A percentile compares a stretch with the other conserved stretches of the same genome.
Evolutionary conservation across 1,140 invertebrate genomes (phyloP).

Genomic region (Camponotus floridanus): DNA sequence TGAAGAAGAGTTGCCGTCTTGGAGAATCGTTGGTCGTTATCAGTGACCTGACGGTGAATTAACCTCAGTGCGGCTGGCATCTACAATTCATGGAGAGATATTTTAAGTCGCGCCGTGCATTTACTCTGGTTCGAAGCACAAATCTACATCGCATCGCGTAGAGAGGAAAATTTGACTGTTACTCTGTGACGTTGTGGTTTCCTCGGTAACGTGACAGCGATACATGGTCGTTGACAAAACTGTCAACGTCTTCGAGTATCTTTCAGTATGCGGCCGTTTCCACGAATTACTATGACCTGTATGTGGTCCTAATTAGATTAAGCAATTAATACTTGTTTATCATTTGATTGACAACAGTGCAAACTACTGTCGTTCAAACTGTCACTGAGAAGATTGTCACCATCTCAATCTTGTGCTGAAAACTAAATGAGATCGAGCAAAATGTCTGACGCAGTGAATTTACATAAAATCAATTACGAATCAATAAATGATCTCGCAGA

Average conservation of each 20-base stretch:
- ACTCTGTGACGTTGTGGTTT: not conserved
- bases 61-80: slow-evolving; percentile 14
- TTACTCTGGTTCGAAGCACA: not conserved
- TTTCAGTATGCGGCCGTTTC: not conserved
- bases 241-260: not conserved
- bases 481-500: slow-evolving; percentile 58
- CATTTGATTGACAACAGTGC: not conserved
- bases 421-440: not conserved
- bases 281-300: not conserved
- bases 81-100: slow-evolving; percentile 2
- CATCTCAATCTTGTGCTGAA: not conserved
- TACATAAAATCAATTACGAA: not conserved
- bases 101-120: not conserved
- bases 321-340: not conserved
- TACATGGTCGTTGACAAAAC: not conserved
- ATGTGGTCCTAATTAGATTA: slow-evolving; percentile 36
- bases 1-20: not conserved
- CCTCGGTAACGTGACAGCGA: slow-evolving; percentile 5
- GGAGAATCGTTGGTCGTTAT: not conserved
- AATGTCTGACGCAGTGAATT: slow-evolving; percentile 25
- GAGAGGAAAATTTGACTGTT: not conserved
- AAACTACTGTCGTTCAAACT: too few relatives aligned
- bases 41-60: not conserved
- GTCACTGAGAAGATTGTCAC: not conserved
- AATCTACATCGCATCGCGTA: not conserved